phyloP scores from a whole-genome alignment of 2,113 vertebrate species.

The Abramis brama region DNA sequence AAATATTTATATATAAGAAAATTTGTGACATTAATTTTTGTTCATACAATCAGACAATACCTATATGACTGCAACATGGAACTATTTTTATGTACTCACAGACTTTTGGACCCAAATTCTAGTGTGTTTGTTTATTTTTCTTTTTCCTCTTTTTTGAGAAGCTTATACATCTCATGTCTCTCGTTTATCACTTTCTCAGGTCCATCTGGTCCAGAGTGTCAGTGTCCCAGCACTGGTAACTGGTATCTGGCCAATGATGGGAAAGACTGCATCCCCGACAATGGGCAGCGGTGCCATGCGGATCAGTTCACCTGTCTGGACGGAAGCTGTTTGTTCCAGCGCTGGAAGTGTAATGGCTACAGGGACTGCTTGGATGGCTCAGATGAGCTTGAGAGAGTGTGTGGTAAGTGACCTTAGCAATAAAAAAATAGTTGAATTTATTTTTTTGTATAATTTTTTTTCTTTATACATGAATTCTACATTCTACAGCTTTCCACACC shows the following conservation, averaged over 20 bases:
- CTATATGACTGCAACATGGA: not conserved
- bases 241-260: slow-evolving; percentile 92
- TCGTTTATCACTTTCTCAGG: slow-evolving; percentile 69
- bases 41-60: not conserved
- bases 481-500: slow-evolving; percentile 85
- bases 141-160: not conserved
- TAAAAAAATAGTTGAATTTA: not conserved
- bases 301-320: slow-evolving; percentile 88
- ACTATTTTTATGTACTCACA: not conserved
- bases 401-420: slow-evolving; percentile 79
- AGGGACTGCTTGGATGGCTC: slow-evolving; percentile 85
- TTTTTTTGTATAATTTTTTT: not conserved
- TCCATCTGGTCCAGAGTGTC: slow-evolving; percentile 89
- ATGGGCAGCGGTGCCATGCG: slow-evolving; percentile 77
- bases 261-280: slow-evolving; percentile 88
- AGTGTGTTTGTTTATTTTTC: too few relatives aligned
- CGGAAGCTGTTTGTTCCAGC: slow-evolving; percentile 79
- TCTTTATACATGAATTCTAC: not conserved
- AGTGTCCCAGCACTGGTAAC: slow-evolving; percentile 84
- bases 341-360: slow-evolving; percentile 85
- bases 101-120: not conserved
- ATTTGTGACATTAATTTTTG: not conserved
- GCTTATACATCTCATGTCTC: not conserved
- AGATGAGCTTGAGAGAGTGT: slow-evolving; percentile 89
- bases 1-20: too few relatives aligned